These are phyloP conservation scores for Dendrocincla fuliginosa DNA, from an alignment of 2,797 vertebrate species.

Conservation along the genomic window DNA sequence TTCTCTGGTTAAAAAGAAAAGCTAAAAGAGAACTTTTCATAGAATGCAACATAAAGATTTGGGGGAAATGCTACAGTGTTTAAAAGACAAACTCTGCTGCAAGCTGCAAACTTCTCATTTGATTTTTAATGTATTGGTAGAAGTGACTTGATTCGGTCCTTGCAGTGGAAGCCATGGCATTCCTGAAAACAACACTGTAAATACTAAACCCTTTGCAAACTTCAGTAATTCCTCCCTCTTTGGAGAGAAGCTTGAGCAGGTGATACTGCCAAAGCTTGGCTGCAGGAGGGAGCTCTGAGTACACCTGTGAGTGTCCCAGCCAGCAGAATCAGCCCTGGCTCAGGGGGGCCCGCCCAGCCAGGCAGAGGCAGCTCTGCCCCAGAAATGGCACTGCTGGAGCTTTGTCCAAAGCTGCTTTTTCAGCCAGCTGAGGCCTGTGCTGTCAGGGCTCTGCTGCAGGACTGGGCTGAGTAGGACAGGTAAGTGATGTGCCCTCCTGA, in stretches of 20 bases:
- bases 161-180: not conserved
- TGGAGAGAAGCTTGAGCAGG: not conserved
- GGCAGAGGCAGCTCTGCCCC: not conserved
- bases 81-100: not conserved
- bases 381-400: not conserved
- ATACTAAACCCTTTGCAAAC: not conserved
- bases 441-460: not conserved
- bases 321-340: not conserved
- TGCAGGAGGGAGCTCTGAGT: not conserved
- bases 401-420: not conserved
- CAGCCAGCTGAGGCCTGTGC: not conserved
- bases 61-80: not conserved
- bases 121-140: not conserved
- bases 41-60: not conserved
- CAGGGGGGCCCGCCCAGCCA: not conserved
- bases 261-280: not conserved
- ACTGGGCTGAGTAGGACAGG: not conserved
- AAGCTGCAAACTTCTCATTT: not conserved
- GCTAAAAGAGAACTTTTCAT: not conserved
- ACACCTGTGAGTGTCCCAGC: not conserved
- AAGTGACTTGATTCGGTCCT: not conserved
- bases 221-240: not conserved
- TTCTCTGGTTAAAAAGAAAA: not conserved
- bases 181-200: not conserved
- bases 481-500: not conserved